Base-by-base conservation (phyloP, 2,888 invertebrate genomes). In the Eucera pruinosa region DNA sequence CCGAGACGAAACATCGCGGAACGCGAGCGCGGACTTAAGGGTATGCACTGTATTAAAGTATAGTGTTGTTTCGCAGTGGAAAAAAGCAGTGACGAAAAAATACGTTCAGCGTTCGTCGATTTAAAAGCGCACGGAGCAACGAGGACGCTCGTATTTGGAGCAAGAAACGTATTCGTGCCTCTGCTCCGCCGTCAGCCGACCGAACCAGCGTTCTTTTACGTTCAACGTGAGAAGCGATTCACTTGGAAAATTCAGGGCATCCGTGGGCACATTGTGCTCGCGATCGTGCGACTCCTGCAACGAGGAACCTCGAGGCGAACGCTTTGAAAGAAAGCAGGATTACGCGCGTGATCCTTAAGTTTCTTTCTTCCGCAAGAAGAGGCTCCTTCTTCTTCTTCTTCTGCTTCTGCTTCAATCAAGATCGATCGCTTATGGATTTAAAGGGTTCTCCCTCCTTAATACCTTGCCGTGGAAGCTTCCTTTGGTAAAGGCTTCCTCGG, bases 221-320 rank as follows among this genome's bases (percentile, higher is more conserved):
- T 66, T 66, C 58, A 47, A 66, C 47, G 66, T 66, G 66, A 66
- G 66, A 66, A 66, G 13, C 66, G 66, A 66, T 66, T 66, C 66
- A 39, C 58, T 58, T 36, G 66, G 66, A 66, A 66, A 66, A 66
- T 66, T 47, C 66, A 39, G 58, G 66, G 33, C 66, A 47, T 39
- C 58, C 25, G 20, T 45, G 41, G 58, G 47, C 36, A 30, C 33
- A 58, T 58, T 58, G 47, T 58, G 18, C 25, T 27, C 25, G 15
- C 30, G 66, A 66, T 66, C 66, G 66, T 58, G 36, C 47, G 58
- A 58, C 47, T 66, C 27, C 18, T 58, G 27, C 18, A n/a, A 15
- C 25, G 30, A 25, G 45, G 11, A 15, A 27, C 45, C 57, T 65
- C 65, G 41, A 20, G 50, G 39, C 5, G 55, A 36, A 58, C 11